Evolutionary conservation across 2,797 vertebrate genomes (phyloP).

Genomic region (Ctenopoma kingsleyae): DNA sequence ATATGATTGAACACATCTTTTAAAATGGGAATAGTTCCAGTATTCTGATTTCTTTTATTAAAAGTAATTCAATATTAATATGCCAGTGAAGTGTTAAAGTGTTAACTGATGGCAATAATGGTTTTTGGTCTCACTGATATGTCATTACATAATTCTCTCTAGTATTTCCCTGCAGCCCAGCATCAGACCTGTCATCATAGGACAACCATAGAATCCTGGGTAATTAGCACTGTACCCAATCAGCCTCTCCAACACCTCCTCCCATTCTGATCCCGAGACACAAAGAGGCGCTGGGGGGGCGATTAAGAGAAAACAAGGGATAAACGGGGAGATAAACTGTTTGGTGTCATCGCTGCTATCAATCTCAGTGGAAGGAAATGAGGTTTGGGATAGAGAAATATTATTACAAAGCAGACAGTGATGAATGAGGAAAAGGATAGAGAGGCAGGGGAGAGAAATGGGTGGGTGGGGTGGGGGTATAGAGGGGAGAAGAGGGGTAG

Average conservation of each 20-base stretch:
- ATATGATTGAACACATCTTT: neutral
- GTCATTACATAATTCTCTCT: slow-evolving; percentile 68
- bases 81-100: slow-evolving; percentile 4
- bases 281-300: slow-evolving; percentile 74
- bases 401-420: slow-evolving; percentile 91
- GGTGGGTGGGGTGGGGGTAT: slow-evolving; percentile 36
- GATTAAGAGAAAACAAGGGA: slow-evolving; percentile 90
- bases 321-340: slow-evolving; percentile 89
- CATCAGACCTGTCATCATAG: slow-evolving; percentile 73
- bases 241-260: slow-evolving; percentile 65
- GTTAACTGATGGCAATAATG: slow-evolving; percentile 13
- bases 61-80: slow-evolving; percentile 26
- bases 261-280: slow-evolving; percentile 69
- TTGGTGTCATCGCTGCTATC: slow-evolving; percentile 89
- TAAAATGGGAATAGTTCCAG: neutral
- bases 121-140: slow-evolving; percentile 48
- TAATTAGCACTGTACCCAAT: slow-evolving; percentile 86
- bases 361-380: slow-evolving; percentile 89
- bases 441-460: slow-evolving; percentile 60
- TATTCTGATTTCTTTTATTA: slow-evolving; percentile 3
- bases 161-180: slow-evolving; percentile 70
- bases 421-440: slow-evolving; percentile 83
- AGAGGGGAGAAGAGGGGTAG: slow-evolving; percentile 16
- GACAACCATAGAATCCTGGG: slow-evolving; percentile 71
- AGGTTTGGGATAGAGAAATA: slow-evolving; percentile 90